Evolutionary conservation across 2,888 invertebrate genomes (phyloP).

Genomic region (Caenorhabditis zanzibari): DNA sequence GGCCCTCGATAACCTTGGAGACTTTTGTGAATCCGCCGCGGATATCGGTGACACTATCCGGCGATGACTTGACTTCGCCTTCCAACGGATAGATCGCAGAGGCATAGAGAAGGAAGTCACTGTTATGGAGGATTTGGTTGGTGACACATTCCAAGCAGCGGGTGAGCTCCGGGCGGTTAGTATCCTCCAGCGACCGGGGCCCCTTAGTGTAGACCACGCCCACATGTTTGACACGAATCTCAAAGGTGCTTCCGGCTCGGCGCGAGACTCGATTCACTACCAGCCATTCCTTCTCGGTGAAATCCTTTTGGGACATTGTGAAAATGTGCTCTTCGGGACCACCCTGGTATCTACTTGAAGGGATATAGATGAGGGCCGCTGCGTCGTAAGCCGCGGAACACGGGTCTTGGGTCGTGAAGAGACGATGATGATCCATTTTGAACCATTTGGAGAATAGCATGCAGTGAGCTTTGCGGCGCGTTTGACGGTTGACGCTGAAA

Average conservation of each 20-base stretch:
- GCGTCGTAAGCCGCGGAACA: conserved; percentile 22
- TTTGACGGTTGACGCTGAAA: conserved; percentile 35
- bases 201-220: conserved; percentile 13
- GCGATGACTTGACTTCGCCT: background rate
- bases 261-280: background rate
- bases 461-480: background rate
- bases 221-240: conserved; percentile 1
- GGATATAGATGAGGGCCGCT: conserved; percentile 19
- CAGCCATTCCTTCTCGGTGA: background rate
- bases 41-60: conserved; percentile 4
- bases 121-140: conserved; percentile 4
- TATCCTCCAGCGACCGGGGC: background rate
- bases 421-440: background rate
- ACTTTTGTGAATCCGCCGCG: conserved; percentile 2
- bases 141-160: conserved; percentile 20
- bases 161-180: conserved; percentile 29
- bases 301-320: background rate
- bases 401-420: background rate
- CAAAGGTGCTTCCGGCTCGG: background rate
- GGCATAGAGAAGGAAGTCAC: conserved; percentile 9
- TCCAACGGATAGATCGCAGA: background rate
- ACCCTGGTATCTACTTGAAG: background rate
- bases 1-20: background rate
- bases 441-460: conserved; percentile 10
- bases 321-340: background rate